Evolutionary conservation across 1,140 invertebrate genomes (phyloP), one percentile per base, ranked within the genome.

Genomic region (Diorhabda sublineata): DNA sequence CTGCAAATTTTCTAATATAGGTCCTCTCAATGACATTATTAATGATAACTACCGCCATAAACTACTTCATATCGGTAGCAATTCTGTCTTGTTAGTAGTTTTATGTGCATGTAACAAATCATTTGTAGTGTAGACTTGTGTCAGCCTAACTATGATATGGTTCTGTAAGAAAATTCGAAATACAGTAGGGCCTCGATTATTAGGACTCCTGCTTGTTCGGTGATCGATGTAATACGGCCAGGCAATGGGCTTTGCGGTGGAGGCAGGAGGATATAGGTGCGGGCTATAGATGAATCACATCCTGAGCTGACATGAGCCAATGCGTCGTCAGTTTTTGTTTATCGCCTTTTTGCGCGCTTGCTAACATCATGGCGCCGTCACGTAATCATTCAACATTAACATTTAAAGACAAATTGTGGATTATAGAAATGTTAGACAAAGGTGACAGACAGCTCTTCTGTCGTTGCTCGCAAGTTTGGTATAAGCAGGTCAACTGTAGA

Each of bases 361-460:
- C 58, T 59, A 59, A 59, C 58, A 59, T 59, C 58, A 59, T 59
- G 58, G 58, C 58, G 41, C 58, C 58, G 41, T 9, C 45, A 52
- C 58, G 58, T 59, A 59, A 59, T 5, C 58, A 59, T 59, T 59
- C n/a, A 11, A 59, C 2, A 59, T 59, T 59, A 42, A 59, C 58
- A 59, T 8, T 59, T 8, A 59, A 59, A 59, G 58, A 59, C 58
- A 59, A 59, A 59, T 59, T 59, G 41, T 11, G 58, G 58, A 11
- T 59, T 59, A 59, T 59, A 59, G 58, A 59, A 59, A 59, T 59
- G 58, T 2, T 59, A 59, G 58, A 59, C 11, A 59, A 59, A 42
- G 58, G 58, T 59, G 58, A 59, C 58, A 59, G 58, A 59, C 58
- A 59, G 11, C 45, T 6, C 5, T 6, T 9, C 45, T 52, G 8